These are phyloP conservation scores for Elephantulus edwardii DNA, from an alignment of 2,113 vertebrate species.

Conservation along the genomic window DNA sequence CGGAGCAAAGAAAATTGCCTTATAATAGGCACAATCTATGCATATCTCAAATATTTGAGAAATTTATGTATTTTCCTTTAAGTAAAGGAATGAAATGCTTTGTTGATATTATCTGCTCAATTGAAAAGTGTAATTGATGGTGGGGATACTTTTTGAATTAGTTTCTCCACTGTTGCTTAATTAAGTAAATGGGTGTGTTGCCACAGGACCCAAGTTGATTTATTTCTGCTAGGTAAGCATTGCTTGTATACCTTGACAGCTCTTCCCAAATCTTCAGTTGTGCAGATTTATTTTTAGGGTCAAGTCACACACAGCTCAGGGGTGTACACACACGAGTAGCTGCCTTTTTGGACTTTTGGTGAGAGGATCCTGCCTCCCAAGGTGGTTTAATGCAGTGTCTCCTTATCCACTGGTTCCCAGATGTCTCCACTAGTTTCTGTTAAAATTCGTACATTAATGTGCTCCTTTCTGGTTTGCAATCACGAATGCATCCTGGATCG, in stretches of 20 bases:
- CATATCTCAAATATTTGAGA: not conserved
- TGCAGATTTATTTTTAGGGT: not conserved
- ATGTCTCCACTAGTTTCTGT: not conserved
- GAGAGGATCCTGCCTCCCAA: not conserved
- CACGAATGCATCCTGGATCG: too few species aligned
- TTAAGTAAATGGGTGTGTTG: constrained; percentile 48
- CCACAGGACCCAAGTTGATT: constrained; percentile 26
- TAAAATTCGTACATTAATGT: constrained; percentile 20
- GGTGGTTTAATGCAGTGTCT: not conserved
- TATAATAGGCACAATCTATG: not conserved
- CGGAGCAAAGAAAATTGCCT: not conserved
- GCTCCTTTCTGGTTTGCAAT: too few species aligned
- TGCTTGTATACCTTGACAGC: not conserved
- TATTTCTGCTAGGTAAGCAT: not conserved
- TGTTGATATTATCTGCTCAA: constrained; percentile 43
- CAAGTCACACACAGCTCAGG: not conserved
- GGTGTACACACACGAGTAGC: not conserved
- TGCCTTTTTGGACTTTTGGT: not conserved
- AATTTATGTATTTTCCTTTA: constrained; percentile 51
- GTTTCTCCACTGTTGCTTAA: constrained; percentile 54
- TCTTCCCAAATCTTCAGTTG: not conserved
- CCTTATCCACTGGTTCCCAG: not conserved
- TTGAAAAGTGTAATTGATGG: constrained; percentile 32
- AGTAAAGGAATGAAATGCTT: constrained; percentile 24
- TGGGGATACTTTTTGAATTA: constrained; percentile 35